Evolutionary conservation across 2,888 invertebrate species (phyloP), one percentile per base, ranked within the genome.

Genomic region (Tetheella fluctuosa): DNA sequence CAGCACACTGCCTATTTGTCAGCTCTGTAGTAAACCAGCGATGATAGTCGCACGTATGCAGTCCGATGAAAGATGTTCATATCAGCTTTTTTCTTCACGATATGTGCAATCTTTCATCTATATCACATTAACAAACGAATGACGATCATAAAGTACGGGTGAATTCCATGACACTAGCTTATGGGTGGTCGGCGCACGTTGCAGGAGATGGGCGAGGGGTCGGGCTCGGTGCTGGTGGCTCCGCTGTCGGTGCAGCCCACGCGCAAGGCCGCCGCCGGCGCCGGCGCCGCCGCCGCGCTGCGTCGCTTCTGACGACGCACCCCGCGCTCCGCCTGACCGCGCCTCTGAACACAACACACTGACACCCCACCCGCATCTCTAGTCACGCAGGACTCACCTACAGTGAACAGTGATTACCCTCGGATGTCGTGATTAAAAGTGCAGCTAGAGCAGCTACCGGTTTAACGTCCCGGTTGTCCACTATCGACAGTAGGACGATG

Each of bases 221-320:
- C 83, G 81, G 94, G 93, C 82, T 94, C 95, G 70, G 93, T 95
- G 84, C 90, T 96, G 80, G 94, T 96, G 79, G 96, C 96, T 76
- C 97, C 97, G 67, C 94, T 97, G 91, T 97, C 97, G 63, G 97
- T 97, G 83, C 97, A 97, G 90, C 97, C 97, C 69, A 96, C 96
- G 76, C 95, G 97, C 83, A 97, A 97, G 94, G 95, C 95, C 95
- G 94, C 95, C 95, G 94, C 95, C 74, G 94, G 94, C 73, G 95
- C 94, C 75, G 94, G 95, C 78, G 95, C 95, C 71, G 94, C 95
- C 78, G 95, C 95, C 71, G 94, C 95, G 71, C 91, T 96, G 77
- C 95, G 96, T 73, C 94, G 96, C 90, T 95, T 95, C 94, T 96
- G 95, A 94, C 89, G 85, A 66, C 81, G 80, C 81, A 67, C 79